Base-by-base conservation (phyloP, 2,797 vertebrate genomes). In the Lepidocolaptes lacrymiger region DNA sequence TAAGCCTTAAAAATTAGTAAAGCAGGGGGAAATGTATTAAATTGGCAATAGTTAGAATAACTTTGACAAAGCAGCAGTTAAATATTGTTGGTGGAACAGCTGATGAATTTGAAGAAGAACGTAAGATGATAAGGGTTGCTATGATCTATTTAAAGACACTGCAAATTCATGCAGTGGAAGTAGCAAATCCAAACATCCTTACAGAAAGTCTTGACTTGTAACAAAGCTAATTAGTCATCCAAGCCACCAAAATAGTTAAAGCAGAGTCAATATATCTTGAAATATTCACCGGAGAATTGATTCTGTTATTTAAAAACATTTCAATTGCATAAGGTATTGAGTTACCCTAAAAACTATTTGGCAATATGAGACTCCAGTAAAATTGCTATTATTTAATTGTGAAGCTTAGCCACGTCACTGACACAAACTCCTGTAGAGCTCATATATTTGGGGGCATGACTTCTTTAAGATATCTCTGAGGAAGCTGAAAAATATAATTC, bases 171-270 rank as follows among this genome's bases (percentile, higher is more conserved):
- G 72, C 56, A 93, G 75, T 95, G 77, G 83, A 96, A 90, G 94
- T 11, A 80, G 27, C 36, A 93, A 86, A 86, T 93, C 69, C 76
- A 88, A 49, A 77, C 84, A 93, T 88, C 72, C 81, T 83, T 67
- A 32, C 74, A 82, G 89, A 94, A 94, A 86, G 75, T 75, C 76
- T 84, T 94, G 77, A 86, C 78, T 93, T 59, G 28, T 55, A 67
- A 58, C 61, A 86, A 91, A 94, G 73, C 64, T 95, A 81, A 90
- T 96, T 93, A 95, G 92, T 97, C 91, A 96, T 92, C 83, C 84
- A 78, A 86, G 34, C 48, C 34, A 43, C 82, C 67, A 92, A 89
- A 91, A 95, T 24, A 83, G 69, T 96, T 94, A 93, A 83, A 96
- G 66, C 32, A 92, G 79, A 94, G 76, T 79, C 88, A 64, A 5